Conservation (phyloP, 2,888 invertebrate genomes). For the Trichacis sp. region DNA sequence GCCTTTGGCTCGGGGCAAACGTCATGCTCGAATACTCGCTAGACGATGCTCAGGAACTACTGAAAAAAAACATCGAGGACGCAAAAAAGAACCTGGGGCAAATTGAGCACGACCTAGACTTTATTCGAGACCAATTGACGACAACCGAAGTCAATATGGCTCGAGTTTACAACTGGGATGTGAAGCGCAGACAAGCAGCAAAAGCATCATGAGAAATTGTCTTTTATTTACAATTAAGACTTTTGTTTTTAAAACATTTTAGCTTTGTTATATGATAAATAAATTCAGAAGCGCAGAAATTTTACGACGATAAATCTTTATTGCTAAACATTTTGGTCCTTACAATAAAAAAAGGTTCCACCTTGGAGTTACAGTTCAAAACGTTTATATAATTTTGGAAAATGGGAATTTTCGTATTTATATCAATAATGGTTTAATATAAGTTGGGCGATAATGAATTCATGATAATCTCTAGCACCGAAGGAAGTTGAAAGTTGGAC, state of each 20-base stretch:
- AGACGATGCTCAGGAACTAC: slow-evolving; percentile 87
- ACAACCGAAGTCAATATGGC: slow-evolving; percentile 99
- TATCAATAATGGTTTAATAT: no score
- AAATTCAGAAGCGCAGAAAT: no score
- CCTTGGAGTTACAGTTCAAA: no score
- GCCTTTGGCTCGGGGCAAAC: slow-evolving; percentile 88
- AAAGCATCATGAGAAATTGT: slow-evolving; percentile 65
- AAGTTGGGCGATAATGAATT: no score
- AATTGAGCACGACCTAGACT: slow-evolving; percentile 94
- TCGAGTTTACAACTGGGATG: slow-evolving; percentile 97
- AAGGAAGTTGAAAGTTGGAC: slow-evolving; percentile 15
- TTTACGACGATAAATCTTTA: not conserved
- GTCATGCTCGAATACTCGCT: slow-evolving; percentile 97
- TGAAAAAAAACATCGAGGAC: slow-evolving; percentile 85
- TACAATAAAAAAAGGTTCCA: not conserved
- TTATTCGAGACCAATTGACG: slow-evolving; percentile 95
- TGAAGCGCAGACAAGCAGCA: slow-evolving; percentile 87
- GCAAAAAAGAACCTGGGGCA: slow-evolving; percentile 86
- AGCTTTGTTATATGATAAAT: no score
- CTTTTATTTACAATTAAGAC: no score
- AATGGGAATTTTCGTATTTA: no score
- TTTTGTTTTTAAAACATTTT: no score
- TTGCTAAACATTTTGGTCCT: not conserved
- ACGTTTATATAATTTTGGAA: no score
- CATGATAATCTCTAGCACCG: slow-evolving; percentile 10